Evolutionary conservation across 1,140 invertebrate genomes (phyloP), one percentile per base, ranked within the genome.

Genomic region (Drosophila kanapiae): DNA sequence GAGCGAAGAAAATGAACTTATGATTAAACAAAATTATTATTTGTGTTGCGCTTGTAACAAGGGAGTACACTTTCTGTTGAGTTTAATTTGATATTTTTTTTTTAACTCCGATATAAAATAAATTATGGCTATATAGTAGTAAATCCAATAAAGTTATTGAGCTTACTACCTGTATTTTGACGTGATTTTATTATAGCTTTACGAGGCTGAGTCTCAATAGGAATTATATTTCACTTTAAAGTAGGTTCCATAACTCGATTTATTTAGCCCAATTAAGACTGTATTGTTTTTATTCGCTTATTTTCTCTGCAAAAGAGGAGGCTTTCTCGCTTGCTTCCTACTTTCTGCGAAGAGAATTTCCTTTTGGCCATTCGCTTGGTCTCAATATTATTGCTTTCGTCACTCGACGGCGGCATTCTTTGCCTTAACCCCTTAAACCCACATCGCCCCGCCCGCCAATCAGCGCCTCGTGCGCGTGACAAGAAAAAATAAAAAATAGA

Each of bases 381-480:
- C 33, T 35, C 62, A 10, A 68, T 70, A 51, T 68, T 70, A 37
- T 37, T 40, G 43, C 38, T 23, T 45, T 68, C 53, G 67, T 35
- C 49, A 75, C 48, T n/a, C 54, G 64, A 71, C 77, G 48, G 49
- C 71, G 40, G 48, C 42, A 75, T 72, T 70, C 65, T 80, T 74
- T 84, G 67, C 80, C 37, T 71, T 59, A 60, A 27, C 57, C 82
- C 23, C 48, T 64, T 78, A 53, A 60, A 51, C 62, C 49, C 14
- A 14, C 75, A 1, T 27, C 45, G 10, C 27, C 35, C 16, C 49
- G 38, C 45, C 42, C 49, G 38, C 45, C 42, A 42, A 76, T 57
- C 53, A 67, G 51, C 62, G 71, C 60, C 68, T 75, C 51, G 80
- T 75, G 84, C 85, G 84, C 84, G 84, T 87, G 84, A 87, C 84